Conservation (phyloP, 2,888 invertebrate genomes). For the Augochlorella aurata region DNA sequence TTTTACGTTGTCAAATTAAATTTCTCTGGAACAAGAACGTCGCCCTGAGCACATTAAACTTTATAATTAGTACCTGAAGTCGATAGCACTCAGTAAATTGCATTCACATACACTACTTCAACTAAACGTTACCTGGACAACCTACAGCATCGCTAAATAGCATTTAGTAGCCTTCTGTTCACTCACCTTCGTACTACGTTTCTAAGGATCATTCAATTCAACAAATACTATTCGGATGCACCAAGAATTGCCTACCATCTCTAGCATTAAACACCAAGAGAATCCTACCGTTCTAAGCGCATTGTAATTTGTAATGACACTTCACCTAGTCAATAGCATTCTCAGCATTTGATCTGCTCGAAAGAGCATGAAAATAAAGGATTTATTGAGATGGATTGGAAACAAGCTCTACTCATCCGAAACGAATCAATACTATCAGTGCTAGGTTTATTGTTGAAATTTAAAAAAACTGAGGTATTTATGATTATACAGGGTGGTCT, state of each 20-base stretch:
- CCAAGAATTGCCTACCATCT: background rate
- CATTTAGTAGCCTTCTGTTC: background rate
- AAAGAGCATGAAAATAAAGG: too few relatives aligned
- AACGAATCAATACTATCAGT: too few relatives aligned
- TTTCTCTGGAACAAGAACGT: background rate
- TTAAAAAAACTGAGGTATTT: too few relatives aligned
- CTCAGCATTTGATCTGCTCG: too few relatives aligned
- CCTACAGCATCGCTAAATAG: slow-evolving; percentile 2
- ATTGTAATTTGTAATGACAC: too few relatives aligned
- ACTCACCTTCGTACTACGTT: background rate
- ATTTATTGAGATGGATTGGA: too few relatives aligned
- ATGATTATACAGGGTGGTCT: too few relatives aligned
- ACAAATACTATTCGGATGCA: background rate
- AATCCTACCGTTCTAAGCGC: background rate
- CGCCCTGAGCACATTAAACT: slow-evolving; percentile 11
- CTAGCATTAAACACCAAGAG: background rate
- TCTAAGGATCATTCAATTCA: background rate
- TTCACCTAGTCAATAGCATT: too few relatives aligned
- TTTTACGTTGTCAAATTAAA: background rate
- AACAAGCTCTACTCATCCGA: too few relatives aligned
- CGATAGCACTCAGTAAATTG: background rate
- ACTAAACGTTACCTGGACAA: background rate
- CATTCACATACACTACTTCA: background rate
- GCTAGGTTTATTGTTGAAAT: too few relatives aligned
- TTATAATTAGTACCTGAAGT: slow-evolving; percentile 13